Base-by-base conservation (phyloP, 2,888 invertebrate species). In the Calliopum simillimum region DNA sequence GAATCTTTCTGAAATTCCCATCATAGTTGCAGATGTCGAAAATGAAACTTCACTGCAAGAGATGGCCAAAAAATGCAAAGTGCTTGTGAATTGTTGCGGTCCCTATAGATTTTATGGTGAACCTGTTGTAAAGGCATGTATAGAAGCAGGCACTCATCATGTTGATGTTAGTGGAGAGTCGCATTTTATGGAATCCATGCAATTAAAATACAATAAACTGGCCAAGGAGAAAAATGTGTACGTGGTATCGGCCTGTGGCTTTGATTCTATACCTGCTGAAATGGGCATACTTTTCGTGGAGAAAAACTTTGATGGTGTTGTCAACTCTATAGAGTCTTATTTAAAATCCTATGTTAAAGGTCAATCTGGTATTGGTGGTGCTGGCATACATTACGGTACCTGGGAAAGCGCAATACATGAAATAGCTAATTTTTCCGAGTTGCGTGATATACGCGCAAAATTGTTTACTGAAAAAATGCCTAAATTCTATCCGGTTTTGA, bases 121-220 rank as follows among this genome's bases (percentile, higher is more conserved):
- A 83, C 89, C 92, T 3, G 95, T 98, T 6, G 93, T 99, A 0
- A 91, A 91, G 33, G 97, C 98, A 0, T 98, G 96, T 76, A 89
- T 97, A 23, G 92, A 92, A 69, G 89, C 90, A 59, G 91, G 91
- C 68, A 90, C 97, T 0, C 92, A 95, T 87, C 94, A 98, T 81
- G 91, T 99, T 11, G 99, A 99, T 85, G 93, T 99, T 49, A 94
- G 93, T 80, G 98, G 97, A 6, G 98, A 99, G 84, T 94, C 97
- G 0, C 87, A 94, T 91, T 97, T 91, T 82, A 91, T 97, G 86
- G 96, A 97, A 84, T 87, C 86, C 41, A 95, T 96, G 90, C 95
- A 96, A 81, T 84, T 96, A 69, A 88, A 93, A 76, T 97, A 98
- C 85, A 88, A 93, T 76, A 88, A 91, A 71, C 83, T 85, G 53